Percentiles rank a stretch among this genome's conserved stretches.
phyloP scores from a whole-genome alignment of 2,797 vertebrate genomes.

The Leptodactylus fallax region DNA sequence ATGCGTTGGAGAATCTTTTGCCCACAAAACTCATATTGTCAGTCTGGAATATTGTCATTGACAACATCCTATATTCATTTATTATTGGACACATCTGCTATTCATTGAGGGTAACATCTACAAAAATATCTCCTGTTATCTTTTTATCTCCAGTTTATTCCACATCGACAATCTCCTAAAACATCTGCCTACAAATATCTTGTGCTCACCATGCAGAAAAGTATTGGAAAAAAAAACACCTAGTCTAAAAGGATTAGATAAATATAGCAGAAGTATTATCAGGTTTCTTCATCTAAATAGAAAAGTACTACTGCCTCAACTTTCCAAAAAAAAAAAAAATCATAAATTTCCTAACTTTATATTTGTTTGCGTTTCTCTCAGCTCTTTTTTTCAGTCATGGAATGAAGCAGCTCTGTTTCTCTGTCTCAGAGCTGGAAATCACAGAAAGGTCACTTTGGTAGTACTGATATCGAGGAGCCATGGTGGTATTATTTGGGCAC shows the following conservation, averaged over 20 bases:
- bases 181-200: conserved; percentile 1
- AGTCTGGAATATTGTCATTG: neutral
- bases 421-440: neutral
- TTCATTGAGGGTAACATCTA: neutral
- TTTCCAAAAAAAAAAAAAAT: too few relatives aligned
- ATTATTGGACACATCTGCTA: neutral
- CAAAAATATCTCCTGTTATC: neutral
- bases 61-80: neutral
- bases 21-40: neutral
- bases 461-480: neutral
- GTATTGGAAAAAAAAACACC: neutral
- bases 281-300: neutral
- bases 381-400: neutral
- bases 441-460: neutral
- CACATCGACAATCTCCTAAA: neutral
- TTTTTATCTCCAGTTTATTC: conserved; percentile 17
- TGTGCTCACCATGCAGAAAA: neutral
- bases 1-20: neutral
- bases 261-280: too few relatives aligned
- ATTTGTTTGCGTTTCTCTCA: neutral
- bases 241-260: neutral
- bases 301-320: too few relatives aligned
- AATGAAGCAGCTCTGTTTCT: neutral
- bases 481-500: neutral
- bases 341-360: neutral